Base-by-base conservation (phyloP, 2,113 vertebrate species). In the Scophthalmus maximus region DNA sequence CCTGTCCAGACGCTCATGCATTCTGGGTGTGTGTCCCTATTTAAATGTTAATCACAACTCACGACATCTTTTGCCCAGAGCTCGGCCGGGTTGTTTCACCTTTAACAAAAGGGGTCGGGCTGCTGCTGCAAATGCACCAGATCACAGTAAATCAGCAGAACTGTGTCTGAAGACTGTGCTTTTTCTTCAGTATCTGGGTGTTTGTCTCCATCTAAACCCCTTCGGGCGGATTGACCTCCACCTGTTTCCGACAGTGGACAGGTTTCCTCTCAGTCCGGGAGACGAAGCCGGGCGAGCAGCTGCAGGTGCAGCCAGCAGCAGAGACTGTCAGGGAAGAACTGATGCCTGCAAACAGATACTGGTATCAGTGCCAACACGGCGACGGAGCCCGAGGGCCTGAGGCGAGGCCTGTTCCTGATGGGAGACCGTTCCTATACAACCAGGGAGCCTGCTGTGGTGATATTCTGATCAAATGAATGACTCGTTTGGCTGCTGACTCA, bases 231-330 rank as follows among this genome's bases (percentile, higher is more conserved):
- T 73, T 65, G 51, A 51, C 38, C 40, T 80, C 50, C 20, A 62
- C 67, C 59, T 50, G 36, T 30, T 22, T 49, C 67, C 32, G 57
- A n/a, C 67, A 42, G 68, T 14, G 18, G 47, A 38, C 20, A 4
- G 20, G 57, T 62, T 62, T 44, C 26, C 67, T 64, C 38, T 15
- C 55, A 17, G 42, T 65, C 58, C 71, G 38, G 22, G 57, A 36
- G 67, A 30, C 65, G 65, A 20, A 47, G 68, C 42, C 46, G 69
- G 65, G 38, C 50, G 63, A 81, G 78, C 50, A 78, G 73, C 81
- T 27, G 40, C 79, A 63, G 76, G 79, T 84, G 84, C 26, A 47
- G 81, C 76, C 64, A 58, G 63, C 49, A 84, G 81, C 60, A 36
- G 38, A 62, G 49, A 50, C 65, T 68, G 81, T 81, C 79, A 73